Evolutionary conservation across 92 coral and sea anemone species (phyloP).

Genomic region (Virgularia gustaviana): DNA sequence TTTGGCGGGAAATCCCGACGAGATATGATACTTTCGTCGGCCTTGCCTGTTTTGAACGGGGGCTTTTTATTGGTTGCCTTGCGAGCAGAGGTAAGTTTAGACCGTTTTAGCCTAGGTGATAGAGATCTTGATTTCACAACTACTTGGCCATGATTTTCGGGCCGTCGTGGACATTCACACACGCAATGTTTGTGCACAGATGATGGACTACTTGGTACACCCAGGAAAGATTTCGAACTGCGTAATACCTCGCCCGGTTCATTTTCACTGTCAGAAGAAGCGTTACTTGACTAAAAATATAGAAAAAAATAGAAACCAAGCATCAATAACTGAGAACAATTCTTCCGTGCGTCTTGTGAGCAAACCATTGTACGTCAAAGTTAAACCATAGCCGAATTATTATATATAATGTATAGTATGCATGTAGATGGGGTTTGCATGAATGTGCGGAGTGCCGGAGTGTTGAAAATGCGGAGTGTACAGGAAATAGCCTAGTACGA

Average conservation of each 20-base stretch:
- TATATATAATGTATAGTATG: too few relatives aligned
- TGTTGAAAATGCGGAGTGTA: too few relatives aligned
- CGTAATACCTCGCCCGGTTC: conserved; percentile 66
- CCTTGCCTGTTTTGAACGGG: conserved; percentile 94
- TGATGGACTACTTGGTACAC: conserved; percentile 52
- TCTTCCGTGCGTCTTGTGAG: too few relatives aligned
- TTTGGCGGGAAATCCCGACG: conserved; percentile 67
- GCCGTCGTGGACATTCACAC: conserved; percentile 95
- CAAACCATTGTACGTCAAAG: too few relatives aligned
- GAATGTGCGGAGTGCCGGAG: too few relatives aligned
- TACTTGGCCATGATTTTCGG: conserved; percentile 82
- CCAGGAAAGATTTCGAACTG: neutral
- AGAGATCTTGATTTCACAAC: conserved; percentile 79
- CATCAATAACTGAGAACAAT: neutral
- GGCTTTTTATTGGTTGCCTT: conserved; percentile 68
- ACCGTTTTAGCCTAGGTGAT: conserved; percentile 57
- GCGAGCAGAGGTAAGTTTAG: conserved; percentile 59
- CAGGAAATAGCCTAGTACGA: too few relatives aligned
- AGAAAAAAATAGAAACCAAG: neutral
- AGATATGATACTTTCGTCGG: conserved; percentile 83
- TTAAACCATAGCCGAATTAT: too few relatives aligned
- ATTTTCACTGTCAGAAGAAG: conserved; percentile 73
- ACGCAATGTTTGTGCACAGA: conserved; percentile 70
- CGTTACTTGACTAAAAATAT: conserved; percentile 52
- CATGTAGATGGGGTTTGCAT: too few relatives aligned